phyloP scores from a whole-genome alignment of 2,888 invertebrate species.

The Oxytorus armatus region DNA sequence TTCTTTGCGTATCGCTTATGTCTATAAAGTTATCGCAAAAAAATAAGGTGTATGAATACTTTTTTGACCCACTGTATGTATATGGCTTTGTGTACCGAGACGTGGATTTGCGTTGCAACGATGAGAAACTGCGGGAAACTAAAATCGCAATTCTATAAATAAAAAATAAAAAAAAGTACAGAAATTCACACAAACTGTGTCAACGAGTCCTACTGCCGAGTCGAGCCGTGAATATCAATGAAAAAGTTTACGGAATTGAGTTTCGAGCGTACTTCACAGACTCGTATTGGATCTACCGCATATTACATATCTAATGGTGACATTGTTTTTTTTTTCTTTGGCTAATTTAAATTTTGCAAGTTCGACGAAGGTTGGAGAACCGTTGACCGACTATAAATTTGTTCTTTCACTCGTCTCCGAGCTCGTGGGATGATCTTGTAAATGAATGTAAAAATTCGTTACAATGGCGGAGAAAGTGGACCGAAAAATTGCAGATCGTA shows the following conservation, averaged over 20 bases:
- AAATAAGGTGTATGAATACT: too few species aligned
- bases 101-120: conserved; percentile 9
- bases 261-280: background rate
- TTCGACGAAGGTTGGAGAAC: background rate
- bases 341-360: background rate
- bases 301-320: background rate
- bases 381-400: background rate
- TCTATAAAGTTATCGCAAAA: too few species aligned
- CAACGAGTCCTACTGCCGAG: background rate
- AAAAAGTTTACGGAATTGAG: conserved; percentile 25
- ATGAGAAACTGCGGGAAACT: background rate
- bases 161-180: background rate
- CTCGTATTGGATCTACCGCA: background rate
- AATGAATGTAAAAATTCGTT: background rate
- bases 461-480: too few species aligned
- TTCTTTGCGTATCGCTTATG: too few species aligned
- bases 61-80: too few species aligned
- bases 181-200: background rate
- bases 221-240: conserved; percentile 34
- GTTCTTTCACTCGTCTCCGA: too few species aligned
- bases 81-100: conserved; percentile 2
- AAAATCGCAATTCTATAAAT: background rate
- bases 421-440: too few species aligned
- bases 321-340: too few species aligned
- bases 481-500: too few species aligned